A percentile compares a stretch with the other conserved stretches of the same genome.
Evolutionary conservation across 2,797 vertebrate species (phyloP).

Genomic region (Anableps anableps): DNA sequence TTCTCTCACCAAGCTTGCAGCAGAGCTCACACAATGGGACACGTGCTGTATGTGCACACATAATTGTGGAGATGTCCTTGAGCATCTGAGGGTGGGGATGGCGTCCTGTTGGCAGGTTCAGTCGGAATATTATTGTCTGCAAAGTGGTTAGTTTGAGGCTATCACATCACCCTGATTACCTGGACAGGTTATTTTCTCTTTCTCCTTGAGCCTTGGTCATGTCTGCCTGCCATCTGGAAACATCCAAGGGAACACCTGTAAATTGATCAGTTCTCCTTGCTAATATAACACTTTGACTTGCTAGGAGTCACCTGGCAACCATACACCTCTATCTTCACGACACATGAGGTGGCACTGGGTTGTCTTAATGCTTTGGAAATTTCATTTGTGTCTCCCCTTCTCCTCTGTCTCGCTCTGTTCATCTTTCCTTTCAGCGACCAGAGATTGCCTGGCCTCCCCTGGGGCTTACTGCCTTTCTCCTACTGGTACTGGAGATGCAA

Average conservation of each 20-base stretch:
- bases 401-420: constrained; percentile 44
- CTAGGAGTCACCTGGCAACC: constrained; percentile 37
- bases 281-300: constrained; percentile 44
- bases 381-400: constrained; percentile 67
- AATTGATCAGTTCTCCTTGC: constrained; percentile 40
- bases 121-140: constrained; percentile 16
- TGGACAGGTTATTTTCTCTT: constrained; percentile 27
- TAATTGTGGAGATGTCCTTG: constrained; percentile 40
- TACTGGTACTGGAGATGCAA: constrained; percentile 36
- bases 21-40: constrained; percentile 20
- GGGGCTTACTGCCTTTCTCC: constrained; percentile 42
- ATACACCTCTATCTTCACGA: constrained; percentile 14
- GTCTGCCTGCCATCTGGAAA: constrained; percentile 20
- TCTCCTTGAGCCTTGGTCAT: constrained; percentile 31
- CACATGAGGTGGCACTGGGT: constrained; percentile 48
- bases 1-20: constrained; percentile 31
- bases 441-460: constrained; percentile 61
- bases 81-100: constrained; percentile 2
- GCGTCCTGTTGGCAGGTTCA: constrained; percentile 9
- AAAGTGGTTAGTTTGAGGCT: constrained; percentile 33
- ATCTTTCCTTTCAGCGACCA: constrained; percentile 48
- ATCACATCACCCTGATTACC: constrained; percentile 17
- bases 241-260: constrained; percentile 43
- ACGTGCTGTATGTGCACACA: constrained; percentile 9
- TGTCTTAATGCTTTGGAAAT: constrained; percentile 78